Percentiles rank a stretch among this genome's conserved stretches.
Conservation (phyloP, 2,888 invertebrate species). For the Elysia crispata region DNA sequence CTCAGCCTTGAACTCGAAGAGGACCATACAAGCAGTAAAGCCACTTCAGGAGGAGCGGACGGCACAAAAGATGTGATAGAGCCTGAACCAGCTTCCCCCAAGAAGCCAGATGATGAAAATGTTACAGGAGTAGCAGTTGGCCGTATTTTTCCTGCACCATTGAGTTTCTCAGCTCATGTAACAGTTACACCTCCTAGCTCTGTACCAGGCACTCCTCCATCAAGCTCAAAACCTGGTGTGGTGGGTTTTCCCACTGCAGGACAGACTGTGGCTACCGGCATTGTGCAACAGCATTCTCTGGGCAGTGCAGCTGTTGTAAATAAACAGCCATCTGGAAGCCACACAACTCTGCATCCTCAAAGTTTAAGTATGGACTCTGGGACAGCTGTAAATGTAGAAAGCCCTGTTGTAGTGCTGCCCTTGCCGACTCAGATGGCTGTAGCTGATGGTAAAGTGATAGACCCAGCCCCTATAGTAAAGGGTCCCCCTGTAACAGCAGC, state of each 20-base stretch:
- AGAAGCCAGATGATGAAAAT: not conserved
- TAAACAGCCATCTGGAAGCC: not conserved
- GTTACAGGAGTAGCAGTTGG: not conserved
- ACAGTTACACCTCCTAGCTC: not conserved
- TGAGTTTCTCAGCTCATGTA: constrained; percentile 13
- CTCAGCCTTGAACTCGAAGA: constrained; percentile 45
- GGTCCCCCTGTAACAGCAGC: not conserved
- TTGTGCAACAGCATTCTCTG: not conserved
- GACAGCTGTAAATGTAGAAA: too few relatives aligned
- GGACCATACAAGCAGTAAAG: constrained; percentile 11
- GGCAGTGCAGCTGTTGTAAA: not conserved
- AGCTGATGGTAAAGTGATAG: not conserved
- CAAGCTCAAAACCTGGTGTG: constrained; percentile 30
- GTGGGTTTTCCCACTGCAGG: constrained; percentile 30
- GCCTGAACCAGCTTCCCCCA: constrained; percentile 19
- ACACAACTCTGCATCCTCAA: not conserved
- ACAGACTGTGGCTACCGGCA: constrained; percentile 7
- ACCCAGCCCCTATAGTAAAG: not conserved
- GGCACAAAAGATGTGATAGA: not conserved
- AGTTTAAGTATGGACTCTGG: too few relatives aligned
- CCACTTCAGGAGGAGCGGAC: not conserved
- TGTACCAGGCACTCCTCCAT: not conserved
- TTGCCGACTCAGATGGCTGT: too few relatives aligned
- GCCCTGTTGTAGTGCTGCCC: not conserved
- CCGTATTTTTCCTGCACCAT: constrained; percentile 1